A percentile compares a stretch with the other conserved stretches of the same genome.
Evolutionary conservation across 1,140 invertebrate genomes (phyloP).

Genomic region (Drosophila pruinosa): DNA sequence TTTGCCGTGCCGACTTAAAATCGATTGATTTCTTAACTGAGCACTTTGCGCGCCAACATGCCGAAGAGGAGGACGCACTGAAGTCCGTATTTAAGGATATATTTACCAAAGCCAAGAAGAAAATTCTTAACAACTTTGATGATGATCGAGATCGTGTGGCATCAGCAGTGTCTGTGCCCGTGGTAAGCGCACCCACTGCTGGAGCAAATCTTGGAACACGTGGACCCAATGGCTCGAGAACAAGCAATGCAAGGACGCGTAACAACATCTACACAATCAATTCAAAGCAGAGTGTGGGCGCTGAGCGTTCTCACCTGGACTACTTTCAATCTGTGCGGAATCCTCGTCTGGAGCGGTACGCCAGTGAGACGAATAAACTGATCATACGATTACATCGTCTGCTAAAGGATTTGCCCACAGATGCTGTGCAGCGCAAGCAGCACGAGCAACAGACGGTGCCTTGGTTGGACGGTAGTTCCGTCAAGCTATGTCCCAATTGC

Average conservation of each 20-base stretch:
- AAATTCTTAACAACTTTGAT: conserved; percentile 90
- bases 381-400: conserved; percentile 97
- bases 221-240: conserved; percentile 15
- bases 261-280: conserved; percentile 83
- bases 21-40: conserved; percentile 91
- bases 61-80: conserved; percentile 94
- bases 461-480: conserved; percentile 96
- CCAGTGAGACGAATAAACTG: conserved; percentile 97
- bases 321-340: conserved; percentile 91
- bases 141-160: conserved; percentile 79
- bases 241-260: conserved; percentile 52
- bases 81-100: conserved; percentile 93
- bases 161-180: neutral
- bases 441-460: conserved; percentile 91
- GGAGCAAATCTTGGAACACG: conserved; percentile 12
- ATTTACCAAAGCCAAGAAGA: conserved; percentile 94
- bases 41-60: conserved; percentile 94
- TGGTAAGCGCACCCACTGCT: conserved; percentile 5
- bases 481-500: conserved; percentile 95
- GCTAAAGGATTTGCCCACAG: conserved; percentile 91
- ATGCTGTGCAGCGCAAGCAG: conserved; percentile 93
- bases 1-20: conserved; percentile 94
- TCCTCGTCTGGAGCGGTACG: conserved; percentile 91
- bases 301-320: conserved; percentile 87
- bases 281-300: conserved; percentile 88